These are phyloP conservation scores for Helicolenus hilgendorfi DNA, from an alignment of 2,797 vertebrate species.

Conservation along the genomic window DNA sequence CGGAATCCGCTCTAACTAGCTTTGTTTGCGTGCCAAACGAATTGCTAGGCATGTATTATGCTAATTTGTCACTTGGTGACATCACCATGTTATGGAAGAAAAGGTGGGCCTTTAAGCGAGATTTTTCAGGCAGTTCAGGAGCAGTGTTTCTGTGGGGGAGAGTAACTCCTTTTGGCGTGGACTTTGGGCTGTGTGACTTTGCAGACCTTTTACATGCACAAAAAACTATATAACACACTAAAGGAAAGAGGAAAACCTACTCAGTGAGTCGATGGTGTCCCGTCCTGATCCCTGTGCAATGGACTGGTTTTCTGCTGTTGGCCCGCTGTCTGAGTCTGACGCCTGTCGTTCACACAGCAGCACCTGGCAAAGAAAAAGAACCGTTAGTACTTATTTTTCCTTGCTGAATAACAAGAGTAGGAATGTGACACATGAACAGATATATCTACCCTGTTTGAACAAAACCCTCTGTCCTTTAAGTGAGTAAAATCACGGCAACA, in stretches of 20 bases:
- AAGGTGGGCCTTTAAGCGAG: too few species aligned
- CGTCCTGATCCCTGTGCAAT: slow-evolving; percentile 51
- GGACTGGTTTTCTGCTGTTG: slow-evolving; percentile 85
- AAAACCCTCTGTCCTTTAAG: not conserved
- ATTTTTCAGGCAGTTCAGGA: too few species aligned
- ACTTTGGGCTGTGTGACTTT: too few species aligned
- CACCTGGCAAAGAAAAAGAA: slow-evolving; percentile 82
- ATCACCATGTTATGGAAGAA: too few species aligned
- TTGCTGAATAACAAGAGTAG: not conserved
- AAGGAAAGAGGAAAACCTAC: slow-evolving; percentile 50
- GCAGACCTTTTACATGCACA: too few species aligned
- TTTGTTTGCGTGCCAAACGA: too few species aligned
- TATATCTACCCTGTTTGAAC: not conserved
- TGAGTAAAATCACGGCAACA: not conserved
- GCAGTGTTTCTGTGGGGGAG: too few species aligned
- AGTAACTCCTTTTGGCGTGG: too few species aligned
- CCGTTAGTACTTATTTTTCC: not conserved
- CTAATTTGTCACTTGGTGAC: too few species aligned
- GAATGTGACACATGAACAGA: not conserved
- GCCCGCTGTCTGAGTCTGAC: slow-evolving; percentile 95
- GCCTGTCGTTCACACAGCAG: slow-evolving; percentile 93
- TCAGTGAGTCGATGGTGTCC: slow-evolving; percentile 76
- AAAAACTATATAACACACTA: too few species aligned
- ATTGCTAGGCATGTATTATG: too few species aligned
- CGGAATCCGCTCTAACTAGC: too few species aligned